phyloP scores from a whole-genome alignment of 2,113 vertebrate species.

The Phalacrocorax brasilianus region DNA sequence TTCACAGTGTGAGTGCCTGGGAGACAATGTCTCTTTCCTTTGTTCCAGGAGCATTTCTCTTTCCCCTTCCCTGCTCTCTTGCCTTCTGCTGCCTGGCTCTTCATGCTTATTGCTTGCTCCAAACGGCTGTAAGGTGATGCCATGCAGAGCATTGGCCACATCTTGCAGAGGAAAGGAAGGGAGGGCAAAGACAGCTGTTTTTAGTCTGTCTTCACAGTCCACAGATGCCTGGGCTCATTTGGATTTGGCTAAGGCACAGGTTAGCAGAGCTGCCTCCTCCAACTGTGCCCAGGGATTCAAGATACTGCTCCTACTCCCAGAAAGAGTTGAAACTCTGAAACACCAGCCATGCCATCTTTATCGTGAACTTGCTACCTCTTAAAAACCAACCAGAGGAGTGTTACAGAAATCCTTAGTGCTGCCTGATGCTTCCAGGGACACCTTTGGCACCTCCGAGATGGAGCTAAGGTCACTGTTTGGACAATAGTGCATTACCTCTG shows the following conservation, averaged over 20 bases:
- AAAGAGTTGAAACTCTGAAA: background rate
- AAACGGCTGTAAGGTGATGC: too few relatives aligned
- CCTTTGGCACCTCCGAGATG: background rate
- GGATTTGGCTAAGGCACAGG: background rate
- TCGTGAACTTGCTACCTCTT: background rate
- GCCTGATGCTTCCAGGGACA: background rate
- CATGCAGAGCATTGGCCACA: rapidly evolving
- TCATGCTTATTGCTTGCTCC: background rate
- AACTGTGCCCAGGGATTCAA: background rate
- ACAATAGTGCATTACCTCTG: background rate
- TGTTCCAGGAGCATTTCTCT: background rate
- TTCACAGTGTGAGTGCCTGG: conserved; percentile 80
- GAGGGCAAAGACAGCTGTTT: background rate
- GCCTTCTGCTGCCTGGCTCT: background rate
- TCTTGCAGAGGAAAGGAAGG: background rate
- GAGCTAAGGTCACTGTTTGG: background rate
- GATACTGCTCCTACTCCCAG: background rate
- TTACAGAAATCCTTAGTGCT: background rate
- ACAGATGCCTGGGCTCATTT: background rate
- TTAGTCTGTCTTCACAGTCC: background rate
- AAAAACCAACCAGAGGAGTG: background rate
- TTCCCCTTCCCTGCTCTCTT: background rate
- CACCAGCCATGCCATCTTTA: background rate
- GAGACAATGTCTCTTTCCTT: background rate
- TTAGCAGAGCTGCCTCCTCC: background rate